Percentiles rank a stretch among this genome's conserved stretches.
Evolutionary conservation across 2,113 vertebrate genomes (phyloP).

Genomic region (Nothoprocta pentlandii): DNA sequence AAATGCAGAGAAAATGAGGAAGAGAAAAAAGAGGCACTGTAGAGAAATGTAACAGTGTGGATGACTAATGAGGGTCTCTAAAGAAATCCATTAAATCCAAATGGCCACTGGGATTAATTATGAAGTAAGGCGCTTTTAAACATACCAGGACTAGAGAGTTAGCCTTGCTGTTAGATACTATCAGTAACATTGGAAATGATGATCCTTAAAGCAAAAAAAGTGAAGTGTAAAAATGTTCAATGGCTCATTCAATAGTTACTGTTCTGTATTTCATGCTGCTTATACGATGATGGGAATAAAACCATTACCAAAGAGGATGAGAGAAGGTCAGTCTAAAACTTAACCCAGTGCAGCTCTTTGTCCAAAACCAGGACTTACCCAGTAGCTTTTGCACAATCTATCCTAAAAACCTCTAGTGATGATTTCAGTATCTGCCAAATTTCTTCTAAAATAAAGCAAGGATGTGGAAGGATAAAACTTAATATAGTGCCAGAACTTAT

Average conservation of each 20-base stretch:
- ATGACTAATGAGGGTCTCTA: neutral
- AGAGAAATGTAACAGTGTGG: fast-evolving
- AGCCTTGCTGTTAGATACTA: neutral
- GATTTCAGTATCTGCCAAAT: neutral
- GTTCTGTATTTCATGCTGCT: neutral
- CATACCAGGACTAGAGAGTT: neutral
- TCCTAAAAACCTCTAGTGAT: neutral
- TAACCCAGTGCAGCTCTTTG: fast-evolving
- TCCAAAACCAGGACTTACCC: neutral
- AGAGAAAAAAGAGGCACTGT: neutral
- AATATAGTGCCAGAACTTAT: fast-evolving
- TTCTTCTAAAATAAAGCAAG: neutral
- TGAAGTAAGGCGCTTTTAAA: neutral
- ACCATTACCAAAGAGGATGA: fast-evolving
- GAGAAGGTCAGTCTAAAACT: neutral
- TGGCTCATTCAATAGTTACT: neutral
- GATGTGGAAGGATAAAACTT: neutral
- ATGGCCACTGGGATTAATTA: neutral
- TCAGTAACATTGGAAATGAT: neutral
- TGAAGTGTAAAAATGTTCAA: neutral
- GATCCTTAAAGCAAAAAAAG: neutral
- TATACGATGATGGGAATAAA: neutral
- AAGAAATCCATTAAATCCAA: slow-evolving; percentile 13
- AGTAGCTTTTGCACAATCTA: neutral
- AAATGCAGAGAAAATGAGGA: neutral